phyloP scores from a whole-genome alignment of 2,888 invertebrate genomes.

The Hetaerina titia region DNA sequence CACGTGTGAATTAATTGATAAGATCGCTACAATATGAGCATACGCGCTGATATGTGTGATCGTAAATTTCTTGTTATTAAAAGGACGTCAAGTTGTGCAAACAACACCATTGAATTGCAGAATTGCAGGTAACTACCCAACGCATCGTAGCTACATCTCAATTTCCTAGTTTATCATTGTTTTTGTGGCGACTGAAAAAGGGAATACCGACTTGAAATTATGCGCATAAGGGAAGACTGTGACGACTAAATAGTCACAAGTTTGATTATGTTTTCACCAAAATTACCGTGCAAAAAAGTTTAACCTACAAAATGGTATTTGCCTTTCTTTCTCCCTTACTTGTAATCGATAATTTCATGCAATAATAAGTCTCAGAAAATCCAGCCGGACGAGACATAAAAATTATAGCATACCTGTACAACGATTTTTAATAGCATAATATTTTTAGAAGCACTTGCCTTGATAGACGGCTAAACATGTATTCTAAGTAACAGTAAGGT shows the following conservation, averaged over 20 bases:
- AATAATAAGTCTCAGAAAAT: no score
- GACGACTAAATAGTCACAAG: neutral
- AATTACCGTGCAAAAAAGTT: no score
- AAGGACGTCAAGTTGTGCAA: neutral
- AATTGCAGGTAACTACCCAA: neutral
- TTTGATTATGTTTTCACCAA: no score
- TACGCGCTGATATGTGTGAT: neutral
- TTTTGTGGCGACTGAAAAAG: neutral
- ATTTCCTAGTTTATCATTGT: neutral
- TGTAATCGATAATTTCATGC: no score
- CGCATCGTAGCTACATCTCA: neutral
- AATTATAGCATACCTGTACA: no score
- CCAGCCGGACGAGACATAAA: no score
- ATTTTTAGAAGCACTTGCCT: no score
- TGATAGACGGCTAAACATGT: no score
- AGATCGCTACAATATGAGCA: neutral
- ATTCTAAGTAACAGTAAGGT: no score
- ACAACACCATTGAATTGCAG: neutral
- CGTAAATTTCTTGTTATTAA: neutral
- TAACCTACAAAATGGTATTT: no score
- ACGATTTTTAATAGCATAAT: no score
- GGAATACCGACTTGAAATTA: neutral
- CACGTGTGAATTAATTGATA: slow-evolving; percentile 18
- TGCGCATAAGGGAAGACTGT: neutral
- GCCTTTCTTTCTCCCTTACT: no score